A percentile compares a stretch with the other conserved stretches of the same genome.
Conservation (phyloP, 1,140 invertebrate genomes). For the Aphaenogaster rudis region DNA sequence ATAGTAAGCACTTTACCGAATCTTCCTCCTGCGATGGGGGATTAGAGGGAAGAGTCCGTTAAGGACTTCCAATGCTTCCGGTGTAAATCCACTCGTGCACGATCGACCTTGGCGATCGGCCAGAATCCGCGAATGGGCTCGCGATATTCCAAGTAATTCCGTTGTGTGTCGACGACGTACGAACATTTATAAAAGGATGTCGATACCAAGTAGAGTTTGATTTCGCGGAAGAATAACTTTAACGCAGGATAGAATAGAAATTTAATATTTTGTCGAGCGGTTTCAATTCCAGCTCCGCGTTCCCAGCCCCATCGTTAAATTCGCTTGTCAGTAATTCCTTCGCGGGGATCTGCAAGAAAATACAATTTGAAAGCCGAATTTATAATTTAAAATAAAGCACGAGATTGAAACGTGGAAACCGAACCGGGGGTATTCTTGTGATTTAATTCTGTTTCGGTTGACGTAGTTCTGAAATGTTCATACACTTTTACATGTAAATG, state of each 20-base stretch:
- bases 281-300: slow-evolving; percentile 41
- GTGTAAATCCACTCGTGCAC: slow-evolving; percentile 61
- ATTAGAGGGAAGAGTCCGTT: slow-evolving; percentile 63
- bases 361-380: slow-evolving; percentile 39
- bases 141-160: slow-evolving; percentile 59
- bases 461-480: slow-evolving; percentile 16
- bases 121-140: slow-evolving; percentile 65
- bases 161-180: slow-evolving; percentile 53
- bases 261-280: slow-evolving; percentile 51
- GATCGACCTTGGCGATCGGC: slow-evolving; percentile 66
- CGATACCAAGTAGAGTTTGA: slow-evolving; percentile 63
- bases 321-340: slow-evolving; percentile 28
- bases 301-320: slow-evolving; percentile 32
- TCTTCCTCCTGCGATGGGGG: slow-evolving; percentile 47
- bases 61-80: slow-evolving; percentile 43
- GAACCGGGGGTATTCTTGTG: slow-evolving; percentile 13
- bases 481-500: slow-evolving; percentile 32
- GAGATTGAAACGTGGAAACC: slow-evolving; percentile 29
- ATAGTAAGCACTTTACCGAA: slow-evolving; percentile 52
- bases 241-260: slow-evolving; percentile 56
- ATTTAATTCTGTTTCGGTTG: slow-evolving; percentile 25
- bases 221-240: slow-evolving; percentile 63
- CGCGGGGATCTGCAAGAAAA: slow-evolving; percentile 13
- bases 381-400: slow-evolving; percentile 39
- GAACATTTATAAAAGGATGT: slow-evolving; percentile 64